Base-by-base conservation (phyloP, 2,888 invertebrate genomes). In the Euphydryas editha region DNA sequence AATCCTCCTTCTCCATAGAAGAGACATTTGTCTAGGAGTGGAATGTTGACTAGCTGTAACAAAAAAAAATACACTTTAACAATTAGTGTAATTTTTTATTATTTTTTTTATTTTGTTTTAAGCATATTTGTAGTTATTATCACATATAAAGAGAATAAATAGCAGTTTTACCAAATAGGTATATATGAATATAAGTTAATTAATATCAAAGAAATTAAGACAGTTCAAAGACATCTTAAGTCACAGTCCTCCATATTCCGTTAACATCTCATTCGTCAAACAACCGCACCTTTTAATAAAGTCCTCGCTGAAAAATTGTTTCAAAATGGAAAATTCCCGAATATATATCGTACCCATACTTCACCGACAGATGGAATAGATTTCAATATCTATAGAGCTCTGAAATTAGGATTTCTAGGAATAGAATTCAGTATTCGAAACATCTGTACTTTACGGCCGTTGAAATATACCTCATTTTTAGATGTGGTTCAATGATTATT, bases 321-420 rank as follows among this genome's bases (percentile, higher is more conserved):
- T 56, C 60, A 51, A 69, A 67, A 55, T 69, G 58, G 46, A 61
- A 67, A 36, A 47, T 60, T 37, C 44, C 13, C 17, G 21, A 59
- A 55, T 62, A 69, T 65, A 69, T 69, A 69, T 69, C 54, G 61
- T 60, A 21, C 39, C 58, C 69, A 69, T 49, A 67, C 61, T 67
- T 69, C 61, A 49, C 39, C 67, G 67, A 67, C 69, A 59, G 61
- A 51, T 56, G 62, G 59, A 59, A 65, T 62, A 51, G 67, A 64
- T 63, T 62, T 62, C 67, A 67, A 69, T 67, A 69, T 67, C 64
- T 63, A 65, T 62, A 37, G 54, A 63, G 47, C 47, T 39, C 30
- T 39, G 56, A 56, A 69, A 67, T 69, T 67, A 67, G 62, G 62
- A 63, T 58, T 63, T 62, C 49, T 24, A 15, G 36, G 39, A 47